These are phyloP conservation scores for Cryptomyrus ogoouensis DNA, from an alignment of 2,113 vertebrate species.

Conservation along the genomic window DNA sequence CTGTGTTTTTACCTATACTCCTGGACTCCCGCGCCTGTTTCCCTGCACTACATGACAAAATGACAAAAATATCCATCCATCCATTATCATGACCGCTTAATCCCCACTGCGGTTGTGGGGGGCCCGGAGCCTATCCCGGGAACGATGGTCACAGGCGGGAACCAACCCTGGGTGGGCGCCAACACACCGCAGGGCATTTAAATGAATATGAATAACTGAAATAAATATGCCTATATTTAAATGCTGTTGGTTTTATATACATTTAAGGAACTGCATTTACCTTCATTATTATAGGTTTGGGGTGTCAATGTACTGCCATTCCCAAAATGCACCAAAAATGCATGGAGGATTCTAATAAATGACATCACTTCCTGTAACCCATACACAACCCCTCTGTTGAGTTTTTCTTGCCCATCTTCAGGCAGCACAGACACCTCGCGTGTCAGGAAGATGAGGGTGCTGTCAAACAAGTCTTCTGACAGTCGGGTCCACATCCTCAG, in stretches of 20 bases:
- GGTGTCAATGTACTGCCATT: constrained; percentile 20
- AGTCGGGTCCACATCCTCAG: constrained; percentile 56
- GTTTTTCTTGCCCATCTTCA: constrained; percentile 13
- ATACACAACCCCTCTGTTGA: constrained; percentile 23
- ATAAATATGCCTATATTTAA: not conserved
- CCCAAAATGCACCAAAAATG: constrained; percentile 55
- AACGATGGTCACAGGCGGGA: too few relatives aligned
- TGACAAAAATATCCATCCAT: too few relatives aligned
- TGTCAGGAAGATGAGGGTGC: constrained; percentile 51
- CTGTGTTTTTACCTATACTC: too few relatives aligned
- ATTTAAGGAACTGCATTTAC: not conserved
- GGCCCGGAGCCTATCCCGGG: too few relatives aligned
- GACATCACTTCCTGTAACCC: constrained; percentile 66
- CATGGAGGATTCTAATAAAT: constrained; percentile 61
- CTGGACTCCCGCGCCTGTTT: too few relatives aligned
- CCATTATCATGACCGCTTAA: too few relatives aligned
- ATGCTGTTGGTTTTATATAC: not conserved
- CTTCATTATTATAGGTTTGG: constrained; percentile 6
- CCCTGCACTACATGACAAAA: too few relatives aligned
- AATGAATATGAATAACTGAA: not conserved
- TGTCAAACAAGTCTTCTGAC: constrained; percentile 62
- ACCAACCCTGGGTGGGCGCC: too few relatives aligned
- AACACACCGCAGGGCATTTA: not conserved
- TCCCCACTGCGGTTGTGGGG: too few relatives aligned
- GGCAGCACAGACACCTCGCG: constrained; percentile 47